Conservation (phyloP, 2,797 vertebrate species). For the Hypotaenidia philippensis region DNA sequence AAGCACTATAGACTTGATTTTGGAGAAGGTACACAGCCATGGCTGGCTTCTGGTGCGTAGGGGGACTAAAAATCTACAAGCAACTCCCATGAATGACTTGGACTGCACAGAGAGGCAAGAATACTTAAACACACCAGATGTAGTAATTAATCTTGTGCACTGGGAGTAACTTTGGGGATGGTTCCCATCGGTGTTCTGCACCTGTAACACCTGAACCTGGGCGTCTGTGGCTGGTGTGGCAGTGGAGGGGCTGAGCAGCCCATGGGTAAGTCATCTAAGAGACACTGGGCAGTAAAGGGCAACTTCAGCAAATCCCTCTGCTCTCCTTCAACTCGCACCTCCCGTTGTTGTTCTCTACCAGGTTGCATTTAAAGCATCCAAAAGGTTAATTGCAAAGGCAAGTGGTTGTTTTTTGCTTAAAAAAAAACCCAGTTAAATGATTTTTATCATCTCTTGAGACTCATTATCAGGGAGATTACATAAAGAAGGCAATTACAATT, state of each 20-base stretch:
- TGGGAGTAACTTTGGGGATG: background rate
- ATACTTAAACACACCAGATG: background rate
- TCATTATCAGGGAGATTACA: accelerated
- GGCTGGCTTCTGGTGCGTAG: background rate
- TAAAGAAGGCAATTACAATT: background rate
- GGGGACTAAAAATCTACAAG: background rate
- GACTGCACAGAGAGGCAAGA: background rate
- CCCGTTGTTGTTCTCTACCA: background rate
- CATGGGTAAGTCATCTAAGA: accelerated
- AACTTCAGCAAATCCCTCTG: background rate
- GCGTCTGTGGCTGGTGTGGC: background rate
- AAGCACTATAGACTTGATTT: background rate
- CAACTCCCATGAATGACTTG: background rate
- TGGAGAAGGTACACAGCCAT: background rate
- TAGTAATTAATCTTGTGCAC: accelerated
- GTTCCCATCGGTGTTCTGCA: background rate
- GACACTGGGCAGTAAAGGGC: accelerated
- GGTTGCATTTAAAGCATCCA: background rate
- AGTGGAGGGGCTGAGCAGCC: background rate
- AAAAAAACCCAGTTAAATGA: too few species aligned
- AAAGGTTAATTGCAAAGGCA: background rate
- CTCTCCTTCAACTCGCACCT: background rate
- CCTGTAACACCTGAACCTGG: background rate
- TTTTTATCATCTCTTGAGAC: background rate
- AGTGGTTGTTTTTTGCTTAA: background rate